Base-by-base conservation (phyloP, 1,140 invertebrate genomes). In the Nylanderia fulva region DNA sequence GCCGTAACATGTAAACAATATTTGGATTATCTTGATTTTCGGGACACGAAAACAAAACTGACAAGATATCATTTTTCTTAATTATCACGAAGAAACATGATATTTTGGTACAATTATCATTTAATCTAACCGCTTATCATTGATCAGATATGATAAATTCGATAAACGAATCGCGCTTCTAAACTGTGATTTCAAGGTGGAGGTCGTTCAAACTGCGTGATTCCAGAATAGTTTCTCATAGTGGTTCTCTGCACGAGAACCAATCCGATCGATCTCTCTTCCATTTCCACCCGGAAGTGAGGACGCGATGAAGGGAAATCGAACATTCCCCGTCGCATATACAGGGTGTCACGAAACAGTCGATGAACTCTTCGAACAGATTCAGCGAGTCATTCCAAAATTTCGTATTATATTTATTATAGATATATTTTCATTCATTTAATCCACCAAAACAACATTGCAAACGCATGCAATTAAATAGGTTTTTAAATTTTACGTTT, bases 271-370 rank as follows among this genome's bases (percentile, higher is more conserved):
- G 85, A 87, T 68, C 85, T 89, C 88, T 83, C 88, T 89, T 89
- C 88, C 88, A 90, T 90, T 89, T 90, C 88, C 89, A 90, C 83
- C 88, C 88, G 89, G 89, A 90, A 90, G 88, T 76, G 83, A 90
- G 88, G 56, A 66, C 80, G 56, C 88, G 87, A 90, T 86, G 88
- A 86, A 89, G 88, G 88, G 87, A 90, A 90, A 90, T 90, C 87
- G 88, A 90, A 86, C 88, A 80, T 90, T 90, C 87, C 27, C 42
- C 52, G 36, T 18, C 33, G n/a, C 24, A 54, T 54, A 82, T 36
- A 68, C 13, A 18, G 54, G 42, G 21, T 54, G 61, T 27, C 11
- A n/a, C 61, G 42, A 27, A 1, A 27, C 8, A 66, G 18, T 7
- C 27, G 7, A 13, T 11, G 21, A 60, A 66, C 13, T 77, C 66